These are phyloP conservation scores for Caenorhabditis tropicalis DNA, from an alignment of 1,140 invertebrate species.

Conservation along the genomic window DNA sequence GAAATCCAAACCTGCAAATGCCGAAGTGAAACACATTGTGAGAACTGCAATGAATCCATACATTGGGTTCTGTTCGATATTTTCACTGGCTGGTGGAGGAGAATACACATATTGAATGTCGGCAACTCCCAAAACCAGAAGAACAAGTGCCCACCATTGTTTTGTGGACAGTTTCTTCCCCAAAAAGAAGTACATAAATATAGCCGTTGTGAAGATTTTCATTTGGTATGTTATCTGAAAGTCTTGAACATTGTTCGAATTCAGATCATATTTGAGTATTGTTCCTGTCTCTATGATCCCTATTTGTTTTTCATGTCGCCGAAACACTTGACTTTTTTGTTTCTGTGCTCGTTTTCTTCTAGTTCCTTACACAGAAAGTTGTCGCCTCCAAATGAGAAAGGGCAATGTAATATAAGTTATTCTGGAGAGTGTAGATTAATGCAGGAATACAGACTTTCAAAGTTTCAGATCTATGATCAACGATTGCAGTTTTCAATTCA, in stretches of 20 bases:
- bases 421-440: slow-evolving; percentile 60
- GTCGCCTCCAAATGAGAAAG: slow-evolving; percentile 53
- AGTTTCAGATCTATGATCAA: slow-evolving; percentile 46
- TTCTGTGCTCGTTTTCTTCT: slow-evolving; percentile 2
- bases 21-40: slow-evolving; percentile 71
- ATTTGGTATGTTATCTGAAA: slow-evolving; percentile 69
- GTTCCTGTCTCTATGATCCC: slow-evolving; percentile 16
- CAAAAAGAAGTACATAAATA: slow-evolving; percentile 64
- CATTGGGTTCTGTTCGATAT: slow-evolving; percentile 59
- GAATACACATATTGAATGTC: slow-evolving; percentile 69
- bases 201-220: slow-evolving; percentile 70
- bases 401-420: slow-evolving; percentile 61
- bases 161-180: slow-evolving; percentile 57
- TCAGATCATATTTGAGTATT: slow-evolving; percentile 15
- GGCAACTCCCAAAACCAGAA: slow-evolving; percentile 63
- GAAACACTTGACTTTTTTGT: slow-evolving; percentile 28
- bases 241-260: background rate
- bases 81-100: slow-evolving; percentile 53
- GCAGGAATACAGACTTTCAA: slow-evolving; percentile 56
- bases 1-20: slow-evolving; percentile 63
- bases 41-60: slow-evolving; percentile 65
- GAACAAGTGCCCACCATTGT: slow-evolving; percentile 63
- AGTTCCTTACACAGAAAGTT: slow-evolving; percentile 59
- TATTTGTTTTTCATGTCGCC: slow-evolving; percentile 36
- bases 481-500: slow-evolving; percentile 46